A percentile compares a stretch with the other conserved stretches of the same genome.
These are phyloP conservation scores for Cheilosia vulpina DNA, from an alignment of 2,888 invertebrate genomes.

Conservation along the genomic window DNA sequence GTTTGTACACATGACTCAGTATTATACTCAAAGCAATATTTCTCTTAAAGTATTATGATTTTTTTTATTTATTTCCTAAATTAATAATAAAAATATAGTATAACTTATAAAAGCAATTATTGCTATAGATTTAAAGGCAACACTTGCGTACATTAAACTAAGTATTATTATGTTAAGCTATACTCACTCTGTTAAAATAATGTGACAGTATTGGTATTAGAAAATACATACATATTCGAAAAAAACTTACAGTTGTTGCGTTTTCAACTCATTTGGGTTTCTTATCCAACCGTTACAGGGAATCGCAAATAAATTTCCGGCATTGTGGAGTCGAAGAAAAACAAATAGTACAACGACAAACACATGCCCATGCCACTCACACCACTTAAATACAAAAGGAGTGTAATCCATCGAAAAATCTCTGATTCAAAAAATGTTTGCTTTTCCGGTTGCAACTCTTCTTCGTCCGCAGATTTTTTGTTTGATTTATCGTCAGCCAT, in stretches of 20 bases:
- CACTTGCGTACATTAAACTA: not conserved
- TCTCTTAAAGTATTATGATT: no score
- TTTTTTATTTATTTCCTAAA: no score
- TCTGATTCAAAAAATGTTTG: conserved; percentile 79
- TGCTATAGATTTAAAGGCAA: not conserved
- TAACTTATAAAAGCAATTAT: not conserved
- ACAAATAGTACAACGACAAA: conserved; percentile 80
- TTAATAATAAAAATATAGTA: not conserved
- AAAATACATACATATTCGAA: conserved; percentile 16
- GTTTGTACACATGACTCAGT: not conserved
- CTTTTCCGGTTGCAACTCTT: conserved; percentile 58
- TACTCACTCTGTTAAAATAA: not conserved
- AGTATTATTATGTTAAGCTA: not conserved
- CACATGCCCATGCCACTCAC: conserved; percentile 81
- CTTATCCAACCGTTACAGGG: conserved; percentile 80
- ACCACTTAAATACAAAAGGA: conserved; percentile 80
- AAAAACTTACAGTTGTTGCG: conserved; percentile 4
- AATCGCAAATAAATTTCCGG: conserved; percentile 81
- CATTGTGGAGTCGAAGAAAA: conserved; percentile 82
- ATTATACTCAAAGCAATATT: no score
- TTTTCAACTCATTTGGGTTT: not conserved
- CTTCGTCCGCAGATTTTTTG: conserved; percentile 1
- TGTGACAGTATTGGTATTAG: not conserved
- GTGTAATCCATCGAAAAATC: conserved; percentile 80
- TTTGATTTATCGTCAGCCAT: conserved; percentile 35